Evolutionary conservation across 2,888 invertebrate genomes (phyloP).

Genomic region (Leucania comma): DNA sequence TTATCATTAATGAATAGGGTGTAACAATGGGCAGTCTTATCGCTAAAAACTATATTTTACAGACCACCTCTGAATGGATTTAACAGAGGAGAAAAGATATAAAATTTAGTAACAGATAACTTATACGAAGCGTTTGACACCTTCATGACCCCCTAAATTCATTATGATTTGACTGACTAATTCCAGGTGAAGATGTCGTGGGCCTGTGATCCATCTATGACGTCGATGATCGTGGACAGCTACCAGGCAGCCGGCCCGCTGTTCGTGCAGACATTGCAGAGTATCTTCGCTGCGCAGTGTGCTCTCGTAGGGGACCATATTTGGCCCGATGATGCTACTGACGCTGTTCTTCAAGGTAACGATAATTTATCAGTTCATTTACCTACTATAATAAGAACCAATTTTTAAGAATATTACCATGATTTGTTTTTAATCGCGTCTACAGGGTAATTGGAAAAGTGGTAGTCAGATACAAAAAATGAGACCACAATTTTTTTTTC

Average conservation of each 20-base stretch:
- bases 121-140: neutral
- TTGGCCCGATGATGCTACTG: slow-evolving; percentile 89
- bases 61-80: too few relatives aligned
- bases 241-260: slow-evolving; percentile 82
- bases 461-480: neutral
- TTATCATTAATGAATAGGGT: too few relatives aligned
- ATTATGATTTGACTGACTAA: neutral
- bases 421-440: slow-evolving; percentile 27
- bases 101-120: neutral
- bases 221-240: slow-evolving; percentile 68
- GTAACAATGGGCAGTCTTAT: too few relatives aligned
- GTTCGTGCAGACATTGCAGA: slow-evolving; percentile 90
- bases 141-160: neutral
- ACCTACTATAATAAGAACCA: neutral
- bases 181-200: slow-evolving; percentile 71
- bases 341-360: slow-evolving; percentile 74
- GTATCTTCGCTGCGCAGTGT: slow-evolving; percentile 91
- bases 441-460: neutral
- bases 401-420: slow-evolving; percentile 2
- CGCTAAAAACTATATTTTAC: too few relatives aligned
- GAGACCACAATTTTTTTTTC: too few relatives aligned
- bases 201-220: slow-evolving; percentile 73
- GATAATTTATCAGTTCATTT: neutral
- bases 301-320: slow-evolving; percentile 71
- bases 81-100: too few relatives aligned